phyloP scores from a whole-genome alignment of 1,140 invertebrate species.

The Phymorhynchus buccinoides region DNA sequence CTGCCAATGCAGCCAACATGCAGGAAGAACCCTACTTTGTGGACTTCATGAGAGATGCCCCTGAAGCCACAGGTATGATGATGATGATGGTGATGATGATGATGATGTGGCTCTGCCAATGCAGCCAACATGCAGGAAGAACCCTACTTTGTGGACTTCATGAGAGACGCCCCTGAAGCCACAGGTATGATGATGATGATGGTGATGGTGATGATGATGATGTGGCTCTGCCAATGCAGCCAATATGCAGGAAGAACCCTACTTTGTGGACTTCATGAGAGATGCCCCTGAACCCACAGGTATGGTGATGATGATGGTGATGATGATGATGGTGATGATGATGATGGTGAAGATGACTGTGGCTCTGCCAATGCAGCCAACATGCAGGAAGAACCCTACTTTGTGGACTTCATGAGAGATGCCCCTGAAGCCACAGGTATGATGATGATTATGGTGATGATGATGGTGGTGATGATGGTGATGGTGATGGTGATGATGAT shows the following conservation, averaged over 20 bases:
- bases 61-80: background rate
- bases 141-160: too few relatives aligned
- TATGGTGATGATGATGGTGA: conserved; percentile 66
- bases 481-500: too few relatives aligned
- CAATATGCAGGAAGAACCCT: conserved; percentile 70
- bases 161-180: too few relatives aligned
- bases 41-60: conserved; percentile 80
- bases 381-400: conserved; percentile 72
- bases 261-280: conserved; percentile 77
- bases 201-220: too few relatives aligned
- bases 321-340: too few relatives aligned
- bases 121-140: too few relatives aligned
- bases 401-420: conserved; percentile 81
- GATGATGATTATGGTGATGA: too few relatives aligned
- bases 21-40: conserved; percentile 73
- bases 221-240: conserved; percentile 66
- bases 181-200: too few relatives aligned
- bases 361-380: conserved; percentile 63
- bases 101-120: too few relatives aligned
- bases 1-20: conserved; percentile 63
- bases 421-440: conserved; percentile 92
- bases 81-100: too few relatives aligned
- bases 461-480: too few relatives aligned
- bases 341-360: conserved; percentile 73
- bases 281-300: conserved; percentile 75